Evolutionary conservation across 1,140 invertebrate genomes (phyloP), one percentile per base, ranked within the genome.

Genomic region (Globodera rostochiensis): DNA sequence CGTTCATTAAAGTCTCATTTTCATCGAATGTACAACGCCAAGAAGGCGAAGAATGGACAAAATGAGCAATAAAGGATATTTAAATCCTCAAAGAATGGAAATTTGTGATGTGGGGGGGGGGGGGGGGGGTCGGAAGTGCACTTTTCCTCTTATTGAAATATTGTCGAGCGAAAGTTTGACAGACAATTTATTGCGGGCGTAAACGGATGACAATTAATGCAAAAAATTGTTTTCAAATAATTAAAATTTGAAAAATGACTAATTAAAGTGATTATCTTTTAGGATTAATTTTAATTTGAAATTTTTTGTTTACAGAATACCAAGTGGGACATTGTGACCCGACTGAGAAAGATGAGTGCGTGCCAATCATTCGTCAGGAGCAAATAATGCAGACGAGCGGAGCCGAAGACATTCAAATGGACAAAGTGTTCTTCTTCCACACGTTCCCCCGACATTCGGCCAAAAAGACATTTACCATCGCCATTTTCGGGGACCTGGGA

Each of bases 401-500:
- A 46, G 69, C 25, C 8, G 21, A 67, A 69, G 69, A 77, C 71
- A 21, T 45, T 47, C 11, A 64, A 7, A 60, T 25, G 21, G 49
- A 77, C 47, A 66, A 67, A n/a, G 60, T 77, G 7, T 77, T 77
- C n/a, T 50, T 36, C 49, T 77, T 77, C 69, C n/a, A 11, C 6
- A 77, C 49, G 47, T 69, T 77, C 45, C 76, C 76, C 7, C 47
- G 76, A 60, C 64, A 77, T 47, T 21, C 3, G 19, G 76, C 19
- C 50, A 49, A 77, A 50, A 25, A 57, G 3, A 7, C 53, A 0
- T 77, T 77, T 47, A 77, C 76, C 36, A 77, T 77, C 67, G 76
- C 76, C 64, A 67, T 77, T 49, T 69, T 77, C n/a, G 76, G 76
- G 4, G 53, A 77, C 69, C 7, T 77, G 76, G n/a, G 76, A 8